phyloP scores from a whole-genome alignment of 2,888 invertebrate genomes.

The Nipponacmea schrenckii region DNA sequence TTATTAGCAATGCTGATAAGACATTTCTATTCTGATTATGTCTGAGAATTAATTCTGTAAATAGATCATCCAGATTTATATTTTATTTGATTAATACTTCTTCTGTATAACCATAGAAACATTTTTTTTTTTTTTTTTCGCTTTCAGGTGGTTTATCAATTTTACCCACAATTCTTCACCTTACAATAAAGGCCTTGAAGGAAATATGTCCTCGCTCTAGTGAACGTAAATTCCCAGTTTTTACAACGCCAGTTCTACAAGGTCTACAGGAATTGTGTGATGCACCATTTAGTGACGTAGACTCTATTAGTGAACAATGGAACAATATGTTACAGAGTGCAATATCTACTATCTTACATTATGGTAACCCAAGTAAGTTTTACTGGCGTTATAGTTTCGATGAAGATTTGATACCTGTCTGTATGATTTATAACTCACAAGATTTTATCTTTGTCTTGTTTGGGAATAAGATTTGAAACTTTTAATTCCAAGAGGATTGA shows the following conservation, averaged over 20 bases:
- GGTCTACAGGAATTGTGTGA: slow-evolving; percentile 76
- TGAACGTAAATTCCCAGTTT: slow-evolving; percentile 71
- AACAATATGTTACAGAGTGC: slow-evolving; percentile 86
- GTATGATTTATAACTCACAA: neutral
- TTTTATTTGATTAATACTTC: too few relatives aligned
- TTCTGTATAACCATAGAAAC: too few relatives aligned
- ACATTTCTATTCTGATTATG: too few relatives aligned
- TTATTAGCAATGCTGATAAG: too few relatives aligned
- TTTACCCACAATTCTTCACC: slow-evolving; percentile 90
- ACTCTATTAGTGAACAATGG: slow-evolving; percentile 76
- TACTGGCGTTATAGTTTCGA: too few relatives aligned
- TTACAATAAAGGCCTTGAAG: slow-evolving; percentile 88
- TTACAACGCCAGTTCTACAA: slow-evolving; percentile 80
- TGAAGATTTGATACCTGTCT: too few relatives aligned
- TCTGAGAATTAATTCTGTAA: too few relatives aligned
- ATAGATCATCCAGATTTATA: too few relatives aligned
- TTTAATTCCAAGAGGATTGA: too few relatives aligned
- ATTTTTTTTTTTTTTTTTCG: too few relatives aligned
- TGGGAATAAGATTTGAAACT: neutral
- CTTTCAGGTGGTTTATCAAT: slow-evolving; percentile 82
- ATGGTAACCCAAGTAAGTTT: slow-evolving; percentile 71
- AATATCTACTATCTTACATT: slow-evolving; percentile 87
- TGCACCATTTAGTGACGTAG: slow-evolving; percentile 73
- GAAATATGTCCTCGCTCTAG: slow-evolving; percentile 79
- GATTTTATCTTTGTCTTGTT: neutral